Percentiles rank a stretch among this genome's conserved stretches.
Conservation (phyloP, 2,113 vertebrate genomes). For the Apaloderma vittatum region DNA sequence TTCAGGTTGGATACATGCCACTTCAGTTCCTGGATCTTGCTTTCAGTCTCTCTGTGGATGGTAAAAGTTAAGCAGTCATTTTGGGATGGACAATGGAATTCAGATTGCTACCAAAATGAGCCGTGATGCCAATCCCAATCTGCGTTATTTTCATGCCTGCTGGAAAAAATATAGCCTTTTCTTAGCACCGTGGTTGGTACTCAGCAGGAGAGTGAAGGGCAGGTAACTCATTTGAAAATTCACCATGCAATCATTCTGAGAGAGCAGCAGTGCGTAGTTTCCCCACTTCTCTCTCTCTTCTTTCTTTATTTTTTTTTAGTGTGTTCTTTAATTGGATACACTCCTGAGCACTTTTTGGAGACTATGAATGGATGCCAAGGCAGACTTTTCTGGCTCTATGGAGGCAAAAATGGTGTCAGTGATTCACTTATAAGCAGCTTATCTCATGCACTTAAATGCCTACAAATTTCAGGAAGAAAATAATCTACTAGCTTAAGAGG, state of each 20-base stretch:
- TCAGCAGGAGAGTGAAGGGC: neutral
- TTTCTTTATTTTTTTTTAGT: neutral
- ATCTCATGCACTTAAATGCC: neutral
- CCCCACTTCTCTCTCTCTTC: neutral
- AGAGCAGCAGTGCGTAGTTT: neutral
- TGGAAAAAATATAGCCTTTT: neutral
- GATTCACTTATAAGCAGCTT: neutral
- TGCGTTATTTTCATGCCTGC: neutral
- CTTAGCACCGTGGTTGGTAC: neutral
- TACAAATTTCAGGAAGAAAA: neutral
- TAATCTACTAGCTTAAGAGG: neutral
- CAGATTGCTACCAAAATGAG: neutral
- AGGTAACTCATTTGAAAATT: neutral
- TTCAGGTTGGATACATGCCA: neutral
- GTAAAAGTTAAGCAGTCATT: neutral
- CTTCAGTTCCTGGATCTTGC: neutral
- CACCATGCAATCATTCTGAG: neutral
- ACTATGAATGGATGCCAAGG: neutral
- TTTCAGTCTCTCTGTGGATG: neutral
- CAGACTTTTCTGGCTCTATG: neutral
- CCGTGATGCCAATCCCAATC: neutral
- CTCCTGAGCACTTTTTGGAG: neutral
- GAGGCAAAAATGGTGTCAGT: neutral
- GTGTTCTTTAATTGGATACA: neutral
- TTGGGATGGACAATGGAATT: neutral